Conservation (phyloP, 2,888 invertebrate species). For the Prenolepis imparis region DNA sequence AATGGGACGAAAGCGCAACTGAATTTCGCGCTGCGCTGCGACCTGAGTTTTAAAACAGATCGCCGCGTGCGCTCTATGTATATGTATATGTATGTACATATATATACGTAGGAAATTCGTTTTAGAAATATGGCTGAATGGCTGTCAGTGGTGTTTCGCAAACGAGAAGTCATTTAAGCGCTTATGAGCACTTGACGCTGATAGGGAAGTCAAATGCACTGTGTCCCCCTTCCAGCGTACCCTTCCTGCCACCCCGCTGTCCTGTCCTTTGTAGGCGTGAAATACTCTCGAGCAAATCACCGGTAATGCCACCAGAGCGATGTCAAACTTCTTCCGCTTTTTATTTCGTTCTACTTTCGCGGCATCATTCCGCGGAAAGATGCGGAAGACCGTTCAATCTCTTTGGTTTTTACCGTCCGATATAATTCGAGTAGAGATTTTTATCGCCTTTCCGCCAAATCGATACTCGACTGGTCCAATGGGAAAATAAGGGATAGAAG, state of each 20-base stretch:
- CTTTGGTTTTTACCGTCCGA: conserved; percentile 13
- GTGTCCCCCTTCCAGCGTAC: conserved; percentile 43
- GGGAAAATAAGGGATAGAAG: conserved; percentile 12
- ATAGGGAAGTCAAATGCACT: conserved; percentile 76
- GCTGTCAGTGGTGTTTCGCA: conserved; percentile 76
- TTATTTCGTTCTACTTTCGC: conserved; percentile 43
- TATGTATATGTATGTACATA: neutral
- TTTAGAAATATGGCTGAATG: conserved; percentile 73
- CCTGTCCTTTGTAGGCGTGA: conserved; percentile 56
- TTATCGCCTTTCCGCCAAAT: conserved; percentile 27
- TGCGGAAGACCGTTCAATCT: neutral
- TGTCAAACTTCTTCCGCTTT: conserved; percentile 58
- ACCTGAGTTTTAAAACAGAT: conserved; percentile 44
- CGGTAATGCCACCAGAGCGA: conserved; percentile 38
- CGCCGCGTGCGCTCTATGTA: conserved; percentile 21
- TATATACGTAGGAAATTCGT: conserved; percentile 57
- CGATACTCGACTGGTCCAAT: conserved; percentile 34
- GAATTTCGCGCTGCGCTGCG: conserved; percentile 46
- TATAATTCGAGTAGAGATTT: conserved; percentile 36
- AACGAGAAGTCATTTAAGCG: conserved; percentile 78
- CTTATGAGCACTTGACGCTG: conserved; percentile 70
- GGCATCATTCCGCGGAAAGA: conserved; percentile 4
- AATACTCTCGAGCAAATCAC: conserved; percentile 66
- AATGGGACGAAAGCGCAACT: conserved; percentile 53
- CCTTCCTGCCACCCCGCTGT: conserved; percentile 46